These are phyloP conservation scores for Tragulus kanchil DNA, from an alignment of 2,113 vertebrate genomes.

Conservation along the genomic window DNA sequence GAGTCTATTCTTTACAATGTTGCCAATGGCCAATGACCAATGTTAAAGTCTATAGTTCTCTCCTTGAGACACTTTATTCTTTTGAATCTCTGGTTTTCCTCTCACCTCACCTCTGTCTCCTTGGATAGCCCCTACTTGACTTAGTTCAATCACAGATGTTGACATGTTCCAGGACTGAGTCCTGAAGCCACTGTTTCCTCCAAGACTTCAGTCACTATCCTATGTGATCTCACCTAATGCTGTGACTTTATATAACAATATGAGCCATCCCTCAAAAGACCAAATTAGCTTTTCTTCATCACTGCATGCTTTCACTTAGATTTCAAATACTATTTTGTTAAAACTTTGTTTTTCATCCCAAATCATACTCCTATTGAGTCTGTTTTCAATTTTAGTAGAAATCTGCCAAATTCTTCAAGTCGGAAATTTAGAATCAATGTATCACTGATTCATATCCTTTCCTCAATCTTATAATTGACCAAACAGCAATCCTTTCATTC, in stretches of 20 bases:
- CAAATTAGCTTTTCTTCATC: background rate
- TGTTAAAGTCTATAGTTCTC: background rate
- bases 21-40: background rate
- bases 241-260: background rate
- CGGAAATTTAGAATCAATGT: background rate
- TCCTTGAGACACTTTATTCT: background rate
- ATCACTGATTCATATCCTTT: background rate
- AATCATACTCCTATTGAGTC: background rate
- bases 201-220: background rate
- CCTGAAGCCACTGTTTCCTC: background rate
- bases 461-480: background rate
- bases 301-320: background rate
- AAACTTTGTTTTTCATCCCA: background rate
- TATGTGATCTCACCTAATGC: background rate
- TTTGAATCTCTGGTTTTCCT: background rate
- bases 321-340: background rate
- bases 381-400: constrained; percentile 10
- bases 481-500: background rate
- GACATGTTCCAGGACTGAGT: background rate
- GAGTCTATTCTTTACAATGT: background rate
- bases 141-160: background rate
- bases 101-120: background rate
- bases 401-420: background rate
- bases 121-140: background rate
- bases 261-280: background rate